These are phyloP conservation scores for Pavo muticus DNA, from an alignment of 2,113 vertebrate genomes.

Conservation along the genomic window DNA sequence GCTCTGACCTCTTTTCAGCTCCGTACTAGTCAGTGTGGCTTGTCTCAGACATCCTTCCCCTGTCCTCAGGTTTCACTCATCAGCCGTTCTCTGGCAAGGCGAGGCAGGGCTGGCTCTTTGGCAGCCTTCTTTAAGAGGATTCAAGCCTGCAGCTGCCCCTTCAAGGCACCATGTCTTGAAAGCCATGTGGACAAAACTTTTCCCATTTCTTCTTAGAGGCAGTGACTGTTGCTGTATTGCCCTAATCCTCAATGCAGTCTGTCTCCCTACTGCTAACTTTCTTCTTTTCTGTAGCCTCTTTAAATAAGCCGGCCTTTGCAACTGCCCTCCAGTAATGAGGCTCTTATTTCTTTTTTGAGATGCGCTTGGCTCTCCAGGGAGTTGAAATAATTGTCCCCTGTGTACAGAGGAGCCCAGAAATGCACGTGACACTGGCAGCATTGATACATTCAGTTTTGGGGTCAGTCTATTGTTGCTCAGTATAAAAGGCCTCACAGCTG, in stretches of 20 bases:
- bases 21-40: neutral
- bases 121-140: neutral
- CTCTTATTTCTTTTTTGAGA: neutral
- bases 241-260: neutral
- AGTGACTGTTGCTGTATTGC: neutral
- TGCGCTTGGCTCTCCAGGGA: neutral
- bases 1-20: neutral
- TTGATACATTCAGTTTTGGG: rapidly evolving
- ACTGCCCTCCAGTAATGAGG: neutral
- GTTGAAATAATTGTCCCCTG: neutral
- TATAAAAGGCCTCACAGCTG: neutral
- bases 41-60: neutral
- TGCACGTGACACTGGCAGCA: neutral
- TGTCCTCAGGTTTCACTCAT: neutral
- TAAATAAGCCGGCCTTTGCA: neutral
- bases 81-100: neutral
- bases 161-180: neutral
- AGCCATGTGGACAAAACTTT: neutral
- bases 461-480: rapidly evolving
- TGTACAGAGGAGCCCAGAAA: neutral
- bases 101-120: neutral
- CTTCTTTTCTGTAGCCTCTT: neutral
- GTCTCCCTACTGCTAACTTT: neutral
- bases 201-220: neutral
- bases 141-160: neutral